These are phyloP conservation scores for Melanostoma scalare DNA, from an alignment of 2,888 invertebrate genomes.

Conservation along the genomic window DNA sequence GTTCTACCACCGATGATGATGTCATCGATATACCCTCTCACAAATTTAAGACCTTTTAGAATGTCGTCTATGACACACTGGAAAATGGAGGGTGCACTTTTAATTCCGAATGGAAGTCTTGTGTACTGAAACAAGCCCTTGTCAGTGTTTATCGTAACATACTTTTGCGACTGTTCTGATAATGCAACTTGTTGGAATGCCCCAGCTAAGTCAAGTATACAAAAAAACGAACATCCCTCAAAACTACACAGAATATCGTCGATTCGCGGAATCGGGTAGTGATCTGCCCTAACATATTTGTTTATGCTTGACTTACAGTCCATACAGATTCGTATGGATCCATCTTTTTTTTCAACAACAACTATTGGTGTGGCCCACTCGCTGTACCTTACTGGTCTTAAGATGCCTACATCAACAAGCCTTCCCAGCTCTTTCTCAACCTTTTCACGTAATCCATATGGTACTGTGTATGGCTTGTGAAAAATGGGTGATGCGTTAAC, in stretches of 20 bases:
- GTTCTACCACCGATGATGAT: conserved; percentile 4
- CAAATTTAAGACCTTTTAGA: background rate
- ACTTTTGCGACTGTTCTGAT: conserved; percentile 8
- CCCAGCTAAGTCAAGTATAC: conserved; percentile 9
- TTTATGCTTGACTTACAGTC: conserved; percentile 11
- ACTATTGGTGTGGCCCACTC: conserved; percentile 24
- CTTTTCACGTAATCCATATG: conserved; percentile 1
- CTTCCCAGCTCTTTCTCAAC: conserved; percentile 1
- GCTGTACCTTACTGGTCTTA: conserved; percentile 12
- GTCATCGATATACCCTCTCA: conserved; percentile 9
- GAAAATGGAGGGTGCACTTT: conserved; percentile 8
- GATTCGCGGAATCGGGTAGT: conserved; percentile 17
- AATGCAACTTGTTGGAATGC: conserved; percentile 2
- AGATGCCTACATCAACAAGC: conserved; percentile 9
- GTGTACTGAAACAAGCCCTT: conserved; percentile 14
- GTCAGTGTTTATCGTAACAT: conserved; percentile 9
- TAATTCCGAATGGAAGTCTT: conserved; percentile 9
- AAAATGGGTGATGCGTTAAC: conserved; percentile 4
- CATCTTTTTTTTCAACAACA: background rate
- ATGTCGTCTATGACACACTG: conserved; percentile 7
- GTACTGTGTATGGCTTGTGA: conserved; percentile 7
- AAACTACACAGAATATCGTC: conserved; percentile 17
- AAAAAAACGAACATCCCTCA: conserved; percentile 7
- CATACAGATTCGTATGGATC: conserved; percentile 10
- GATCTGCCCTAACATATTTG: conserved; percentile 5